Percentiles rank a stretch among this genome's conserved stretches.
phyloP scores from a whole-genome alignment of 1,140 invertebrate species.

The Aphelinus atriplicis region DNA sequence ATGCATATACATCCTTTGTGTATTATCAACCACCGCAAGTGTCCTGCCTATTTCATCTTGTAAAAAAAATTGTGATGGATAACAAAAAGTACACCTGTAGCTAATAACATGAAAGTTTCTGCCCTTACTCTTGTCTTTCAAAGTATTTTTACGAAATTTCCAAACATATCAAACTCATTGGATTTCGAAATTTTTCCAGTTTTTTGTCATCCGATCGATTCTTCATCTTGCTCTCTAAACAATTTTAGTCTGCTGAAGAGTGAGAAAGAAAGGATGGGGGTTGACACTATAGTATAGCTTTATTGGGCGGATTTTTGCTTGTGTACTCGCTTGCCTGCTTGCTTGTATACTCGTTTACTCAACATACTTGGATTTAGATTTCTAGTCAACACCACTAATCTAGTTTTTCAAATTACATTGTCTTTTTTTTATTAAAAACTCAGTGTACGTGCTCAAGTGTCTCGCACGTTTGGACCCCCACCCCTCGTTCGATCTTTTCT shows the following conservation, averaged over 20 bases:
- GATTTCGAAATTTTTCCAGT: too few relatives aligned
- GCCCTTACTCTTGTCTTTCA: constrained; percentile 23
- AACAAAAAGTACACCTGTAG: too few relatives aligned
- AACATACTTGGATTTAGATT: constrained; percentile 13
- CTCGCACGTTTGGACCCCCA: constrained; percentile 5
- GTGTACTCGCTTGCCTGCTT: constrained; percentile 44
- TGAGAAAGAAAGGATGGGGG: constrained; percentile 28
- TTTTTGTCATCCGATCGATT: too few relatives aligned
- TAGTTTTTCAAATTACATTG: constrained; percentile 2
- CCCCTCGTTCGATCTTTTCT: constrained; percentile 29
- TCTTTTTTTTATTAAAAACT: not conserved
- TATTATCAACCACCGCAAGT: not conserved
- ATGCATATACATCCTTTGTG: not conserved
- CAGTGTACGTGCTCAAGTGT: constrained; percentile 14
- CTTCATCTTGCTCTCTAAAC: too few relatives aligned
- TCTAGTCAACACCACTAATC: constrained; percentile 35
- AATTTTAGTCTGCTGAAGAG: too few relatives aligned
- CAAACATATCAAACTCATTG: too few relatives aligned
- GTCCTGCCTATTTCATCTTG: not conserved
- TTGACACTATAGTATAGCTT: constrained; percentile 27
- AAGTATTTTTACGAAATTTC: too few relatives aligned
- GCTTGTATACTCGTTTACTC: constrained; percentile 40
- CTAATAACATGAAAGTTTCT: not conserved
- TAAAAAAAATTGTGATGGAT: too few relatives aligned
- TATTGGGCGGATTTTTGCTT: constrained; percentile 33